Evolutionary conservation across 2,113 vertebrate species (phyloP).

Genomic region (Nycticebus coucang): DNA sequence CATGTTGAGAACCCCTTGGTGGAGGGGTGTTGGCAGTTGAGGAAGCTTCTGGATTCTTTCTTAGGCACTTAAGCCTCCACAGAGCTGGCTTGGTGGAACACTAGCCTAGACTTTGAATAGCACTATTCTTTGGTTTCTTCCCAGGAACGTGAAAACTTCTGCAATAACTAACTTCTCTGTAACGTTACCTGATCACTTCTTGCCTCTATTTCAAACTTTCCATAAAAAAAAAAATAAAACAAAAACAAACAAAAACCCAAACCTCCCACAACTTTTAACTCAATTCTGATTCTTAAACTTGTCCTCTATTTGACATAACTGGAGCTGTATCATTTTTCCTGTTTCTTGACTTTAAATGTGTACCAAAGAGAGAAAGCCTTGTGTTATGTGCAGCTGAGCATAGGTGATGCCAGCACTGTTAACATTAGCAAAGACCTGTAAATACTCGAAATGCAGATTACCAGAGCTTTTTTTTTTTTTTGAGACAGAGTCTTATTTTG

Average conservation of each 20-base stretch:
- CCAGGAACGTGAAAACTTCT: not conserved
- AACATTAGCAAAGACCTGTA: not conserved
- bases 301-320: not conserved
- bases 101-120: not conserved
- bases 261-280: not conserved
- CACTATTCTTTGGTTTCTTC: not conserved
- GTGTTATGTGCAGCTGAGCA: not conserved
- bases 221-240: not conserved
- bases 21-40: not conserved
- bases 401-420: not conserved
- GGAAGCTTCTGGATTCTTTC: not conserved
- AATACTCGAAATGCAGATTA: not conserved
- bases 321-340: not conserved
- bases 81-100: not conserved
- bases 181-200: not conserved
- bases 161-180: not conserved
- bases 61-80: not conserved
- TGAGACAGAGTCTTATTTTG: no score
- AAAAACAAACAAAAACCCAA: not conserved
- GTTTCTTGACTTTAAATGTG: not conserved
- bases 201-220: not conserved
- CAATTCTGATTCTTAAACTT: not conserved
- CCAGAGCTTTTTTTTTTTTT: not conserved
- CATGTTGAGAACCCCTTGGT: not conserved
- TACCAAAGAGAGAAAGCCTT: not conserved